Percentiles rank a stretch among this genome's conserved stretches.
These are phyloP conservation scores for Coturnix japonica DNA, from an alignment of 2,113 vertebrate genomes.

Conservation along the genomic window DNA sequence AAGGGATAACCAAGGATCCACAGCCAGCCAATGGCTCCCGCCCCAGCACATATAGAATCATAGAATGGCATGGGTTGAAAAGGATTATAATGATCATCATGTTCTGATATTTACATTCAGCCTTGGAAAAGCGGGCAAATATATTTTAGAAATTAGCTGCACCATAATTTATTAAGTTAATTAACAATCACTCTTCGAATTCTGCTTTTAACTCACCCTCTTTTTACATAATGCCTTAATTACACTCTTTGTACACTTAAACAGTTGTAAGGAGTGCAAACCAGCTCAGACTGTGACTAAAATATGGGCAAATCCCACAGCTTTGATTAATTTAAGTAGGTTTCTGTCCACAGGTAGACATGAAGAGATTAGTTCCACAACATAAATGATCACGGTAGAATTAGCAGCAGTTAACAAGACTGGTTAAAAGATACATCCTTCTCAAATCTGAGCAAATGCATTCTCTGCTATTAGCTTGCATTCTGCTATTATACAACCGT, in stretches of 20 bases:
- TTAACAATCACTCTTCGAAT: background rate
- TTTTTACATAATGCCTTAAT: background rate
- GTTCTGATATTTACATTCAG: background rate
- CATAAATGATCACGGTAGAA: background rate
- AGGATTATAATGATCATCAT: no score
- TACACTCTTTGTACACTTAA: background rate
- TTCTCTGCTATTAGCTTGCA: background rate
- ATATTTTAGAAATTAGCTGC: background rate
- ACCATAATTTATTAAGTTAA: background rate
- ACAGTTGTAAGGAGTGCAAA: background rate
- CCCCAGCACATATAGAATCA: background rate
- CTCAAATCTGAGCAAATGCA: background rate
- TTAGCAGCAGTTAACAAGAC: background rate
- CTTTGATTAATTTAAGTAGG: background rate
- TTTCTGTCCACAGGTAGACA: background rate
- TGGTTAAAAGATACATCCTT: background rate
- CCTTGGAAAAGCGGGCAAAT: background rate
- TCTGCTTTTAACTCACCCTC: background rate
- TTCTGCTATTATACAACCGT: background rate
- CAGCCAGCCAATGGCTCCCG: background rate
- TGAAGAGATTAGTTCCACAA: background rate
- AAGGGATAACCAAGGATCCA: fast-evolving
- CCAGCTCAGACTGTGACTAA: background rate
- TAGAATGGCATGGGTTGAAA: no score
- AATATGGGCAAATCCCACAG: background rate